These are phyloP conservation scores for Conger conger DNA, from an alignment of 2,113 vertebrate species.

Conservation along the genomic window DNA sequence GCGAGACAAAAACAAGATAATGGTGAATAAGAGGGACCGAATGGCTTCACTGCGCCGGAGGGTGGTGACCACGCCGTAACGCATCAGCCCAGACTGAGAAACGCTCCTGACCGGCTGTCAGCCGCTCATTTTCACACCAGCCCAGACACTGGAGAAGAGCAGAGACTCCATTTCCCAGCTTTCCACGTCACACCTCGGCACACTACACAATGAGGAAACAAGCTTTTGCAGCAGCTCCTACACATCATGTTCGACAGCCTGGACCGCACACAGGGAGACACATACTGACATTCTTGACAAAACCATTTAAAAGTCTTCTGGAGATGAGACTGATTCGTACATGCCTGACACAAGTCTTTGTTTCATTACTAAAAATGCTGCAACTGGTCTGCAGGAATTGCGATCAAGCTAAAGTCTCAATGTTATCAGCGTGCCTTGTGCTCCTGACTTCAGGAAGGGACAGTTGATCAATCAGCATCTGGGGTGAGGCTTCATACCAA, in stretches of 20 bases:
- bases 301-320: background rate
- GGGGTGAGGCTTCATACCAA: background rate
- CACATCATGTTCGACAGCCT: background rate
- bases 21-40: slow-evolving; percentile 10
- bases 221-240: background rate
- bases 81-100: background rate
- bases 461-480: background rate
- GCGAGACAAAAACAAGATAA: slow-evolving; percentile 69
- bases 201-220: slow-evolving; percentile 11
- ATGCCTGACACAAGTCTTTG: background rate
- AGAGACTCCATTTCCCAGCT: background rate
- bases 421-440: background rate
- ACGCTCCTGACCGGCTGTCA: background rate
- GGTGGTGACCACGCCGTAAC: background rate
- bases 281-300: background rate
- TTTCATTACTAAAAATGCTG: background rate
- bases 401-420: background rate
- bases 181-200: background rate
- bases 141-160: background rate
- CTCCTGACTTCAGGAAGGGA: background rate
- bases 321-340: background rate
- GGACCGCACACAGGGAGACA: background rate
- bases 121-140: background rate
- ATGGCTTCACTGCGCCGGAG: background rate
- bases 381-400: background rate